Conservation (phyloP, 2,888 invertebrate genomes). For the Polymixis flavicincta region DNA sequence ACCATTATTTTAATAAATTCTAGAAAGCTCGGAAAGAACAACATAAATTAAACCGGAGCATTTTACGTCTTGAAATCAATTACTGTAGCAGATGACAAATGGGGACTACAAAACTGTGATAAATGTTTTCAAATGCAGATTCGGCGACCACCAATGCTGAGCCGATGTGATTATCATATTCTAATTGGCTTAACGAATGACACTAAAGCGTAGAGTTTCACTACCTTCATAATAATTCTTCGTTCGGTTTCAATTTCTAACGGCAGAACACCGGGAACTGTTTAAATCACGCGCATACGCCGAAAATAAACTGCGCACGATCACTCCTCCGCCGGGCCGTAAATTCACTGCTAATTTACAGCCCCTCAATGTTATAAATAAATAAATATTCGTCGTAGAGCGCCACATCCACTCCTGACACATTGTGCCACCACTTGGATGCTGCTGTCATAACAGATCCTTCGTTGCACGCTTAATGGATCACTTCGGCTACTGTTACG, state of each 20-base stretch:
- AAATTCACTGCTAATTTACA: slow-evolving; percentile 90
- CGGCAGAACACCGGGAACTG: slow-evolving; percentile 76
- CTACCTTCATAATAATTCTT: slow-evolving; percentile 74
- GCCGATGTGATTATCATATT: slow-evolving; percentile 67
- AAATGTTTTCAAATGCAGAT: slow-evolving; percentile 59
- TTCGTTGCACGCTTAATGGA: slow-evolving; percentile 81
- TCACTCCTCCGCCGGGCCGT: slow-evolving; percentile 85
- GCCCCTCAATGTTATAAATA: slow-evolving; percentile 89
- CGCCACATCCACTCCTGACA: slow-evolving; percentile 82
- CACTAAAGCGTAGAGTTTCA: slow-evolving; percentile 70
- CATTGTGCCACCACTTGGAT: slow-evolving; percentile 85
- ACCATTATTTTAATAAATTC: slow-evolving; percentile 52
- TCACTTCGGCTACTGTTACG: slow-evolving; percentile 65
- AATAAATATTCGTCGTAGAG: slow-evolving; percentile 87
- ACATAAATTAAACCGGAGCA: slow-evolving; percentile 57
- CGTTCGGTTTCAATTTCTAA: slow-evolving; percentile 77
- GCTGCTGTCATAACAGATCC: slow-evolving; percentile 88
- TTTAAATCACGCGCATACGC: slow-evolving; percentile 87
- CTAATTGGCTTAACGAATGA: slow-evolving; percentile 76
- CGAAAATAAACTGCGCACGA: slow-evolving; percentile 87
- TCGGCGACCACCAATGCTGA: slow-evolving; percentile 55
- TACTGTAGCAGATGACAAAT: slow-evolving; percentile 59
- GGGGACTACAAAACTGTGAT: slow-evolving; percentile 46
- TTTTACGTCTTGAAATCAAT: slow-evolving; percentile 60
- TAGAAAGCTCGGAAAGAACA: slow-evolving; percentile 50